Conservation (phyloP, 2,113 vertebrate species). For the Hucho hucho region DNA sequence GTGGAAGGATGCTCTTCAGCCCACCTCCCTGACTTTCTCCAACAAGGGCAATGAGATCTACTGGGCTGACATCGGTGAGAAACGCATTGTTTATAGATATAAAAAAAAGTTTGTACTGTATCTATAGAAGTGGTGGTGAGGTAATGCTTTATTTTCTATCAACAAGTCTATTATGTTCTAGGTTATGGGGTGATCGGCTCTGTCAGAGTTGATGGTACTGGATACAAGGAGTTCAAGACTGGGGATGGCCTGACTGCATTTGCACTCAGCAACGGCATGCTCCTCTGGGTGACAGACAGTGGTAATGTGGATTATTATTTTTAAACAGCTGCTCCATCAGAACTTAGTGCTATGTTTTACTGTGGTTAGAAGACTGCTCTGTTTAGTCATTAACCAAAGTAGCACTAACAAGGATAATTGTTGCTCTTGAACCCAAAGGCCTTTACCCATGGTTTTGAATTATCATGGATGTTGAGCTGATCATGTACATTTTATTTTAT, state of each 20-base stretch:
- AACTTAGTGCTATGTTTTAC: not conserved
- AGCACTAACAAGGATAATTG: not conserved
- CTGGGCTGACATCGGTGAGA: constrained; percentile 84
- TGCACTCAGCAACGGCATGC: constrained; percentile 63
- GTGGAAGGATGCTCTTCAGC: constrained; percentile 74
- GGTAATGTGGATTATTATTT: constrained; percentile 51
- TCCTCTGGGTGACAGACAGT: constrained; percentile 83
- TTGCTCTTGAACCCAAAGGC: not conserved
- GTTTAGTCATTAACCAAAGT: not conserved
- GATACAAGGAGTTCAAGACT: constrained; percentile 68
- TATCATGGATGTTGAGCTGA: not conserved
- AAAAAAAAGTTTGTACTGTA: too few species aligned
- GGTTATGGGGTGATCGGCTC: constrained; percentile 75
- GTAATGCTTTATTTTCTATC: not conserved
- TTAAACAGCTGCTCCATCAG: not conserved
- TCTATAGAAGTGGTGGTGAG: not conserved
- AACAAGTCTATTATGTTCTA: constrained; percentile 44
- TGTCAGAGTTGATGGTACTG: constrained; percentile 76
- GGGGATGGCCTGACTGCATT: constrained; percentile 72
- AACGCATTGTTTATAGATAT: too few species aligned
- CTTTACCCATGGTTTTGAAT: not conserved
- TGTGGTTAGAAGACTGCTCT: not conserved
- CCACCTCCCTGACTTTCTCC: constrained; percentile 76
- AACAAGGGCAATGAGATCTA: constrained; percentile 73
- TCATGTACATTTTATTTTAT: too few species aligned